Evolutionary conservation across 92 coral and sea anemone genomes (phyloP).

Genomic region (Bergia sp.): DNA sequence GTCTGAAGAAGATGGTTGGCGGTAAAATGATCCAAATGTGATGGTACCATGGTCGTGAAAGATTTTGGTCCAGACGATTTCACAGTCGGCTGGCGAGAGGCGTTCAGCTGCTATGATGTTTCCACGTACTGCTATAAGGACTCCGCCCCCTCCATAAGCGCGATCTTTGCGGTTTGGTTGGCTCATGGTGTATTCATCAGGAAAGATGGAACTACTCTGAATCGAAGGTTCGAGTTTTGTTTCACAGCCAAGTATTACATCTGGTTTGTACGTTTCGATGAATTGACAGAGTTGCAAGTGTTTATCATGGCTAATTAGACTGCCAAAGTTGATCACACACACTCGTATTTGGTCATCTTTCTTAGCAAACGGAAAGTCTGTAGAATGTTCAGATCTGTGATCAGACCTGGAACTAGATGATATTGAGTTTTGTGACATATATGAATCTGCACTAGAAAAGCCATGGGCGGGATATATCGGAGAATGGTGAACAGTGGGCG

Average conservation of each 20-base stretch:
- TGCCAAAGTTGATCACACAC: slow-evolving; percentile 48
- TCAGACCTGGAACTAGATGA: slow-evolving; percentile 4
- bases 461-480: not conserved
- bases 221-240: slow-evolving; percentile 45
- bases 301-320: slow-evolving; percentile 48
- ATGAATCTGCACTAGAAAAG: not conserved
- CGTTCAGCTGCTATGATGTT: slow-evolving; percentile 7
- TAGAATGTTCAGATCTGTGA: not conserved
- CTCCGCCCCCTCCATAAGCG: slow-evolving; percentile 45
- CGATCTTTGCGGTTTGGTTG: slow-evolving; percentile 52
- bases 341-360: slow-evolving; percentile 44
- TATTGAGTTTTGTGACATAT: not conserved
- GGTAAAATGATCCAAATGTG: no score
- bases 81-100: slow-evolving; percentile 3
- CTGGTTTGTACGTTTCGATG: slow-evolving; percentile 42
- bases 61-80: not conserved
- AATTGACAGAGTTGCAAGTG: slow-evolving; percentile 2
- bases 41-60: no score
- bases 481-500: not conserved
- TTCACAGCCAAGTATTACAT: slow-evolving; percentile 18
- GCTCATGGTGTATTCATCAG: slow-evolving; percentile 41
- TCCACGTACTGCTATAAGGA: not conserved
- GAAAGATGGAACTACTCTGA: slow-evolving; percentile 40
- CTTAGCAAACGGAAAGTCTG: not conserved
- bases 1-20: no score